Base-by-base conservation (phyloP, 92 coral and sea anemone species). In the Nematostella vectensis region DNA sequence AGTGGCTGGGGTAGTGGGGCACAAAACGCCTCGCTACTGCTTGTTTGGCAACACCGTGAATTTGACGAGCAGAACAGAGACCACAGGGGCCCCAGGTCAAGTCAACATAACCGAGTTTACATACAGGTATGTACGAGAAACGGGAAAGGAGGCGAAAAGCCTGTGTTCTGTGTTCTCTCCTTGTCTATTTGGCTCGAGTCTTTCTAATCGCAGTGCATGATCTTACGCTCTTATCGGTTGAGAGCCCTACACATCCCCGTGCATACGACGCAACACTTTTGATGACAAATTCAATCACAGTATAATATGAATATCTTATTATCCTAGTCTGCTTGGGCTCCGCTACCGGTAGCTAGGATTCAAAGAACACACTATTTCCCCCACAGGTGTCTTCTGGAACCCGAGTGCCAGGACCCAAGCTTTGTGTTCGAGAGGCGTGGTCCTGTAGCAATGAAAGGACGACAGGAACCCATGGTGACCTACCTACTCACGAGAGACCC, bases 1-100 rank as follows among this genome's bases (percentile, higher is more conserved):
- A 15, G 96, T 87, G 18, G 96, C 96, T 31, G 89, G 96, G 9
- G 96, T 82, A 11, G 89, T 87, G 1, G 96, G 96, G 13, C 96
- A 87, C 65, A 87, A 82, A 63, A 78, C 88, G n/a, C 89, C 89
- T 54, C 83, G 96, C 6, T 82, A 87, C 48, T 77, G 89, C 50
- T 58, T 87, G 59, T 87, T 87, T 50, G 96, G 96, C 43, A 87
- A 87, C 74, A 87, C 96, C 0, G 96, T 82, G 29, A 87, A 87
- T 54, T 58, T 87, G 48, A 83, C 96, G 25, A 87, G 96, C 18
- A 72, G 96, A 18, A 87, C 83, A 27, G 96, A 82, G 59, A 87
- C 96, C 1, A 82, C 96, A 1, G 96, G 96, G 9, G 61, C 61
- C 23, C 64, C 76, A 54, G 84, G 83, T 38, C 77, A 58, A 57